Evolutionary conservation across 2,113 vertebrate genomes (phyloP).

Genomic region (Psittacara wagleri): DNA sequence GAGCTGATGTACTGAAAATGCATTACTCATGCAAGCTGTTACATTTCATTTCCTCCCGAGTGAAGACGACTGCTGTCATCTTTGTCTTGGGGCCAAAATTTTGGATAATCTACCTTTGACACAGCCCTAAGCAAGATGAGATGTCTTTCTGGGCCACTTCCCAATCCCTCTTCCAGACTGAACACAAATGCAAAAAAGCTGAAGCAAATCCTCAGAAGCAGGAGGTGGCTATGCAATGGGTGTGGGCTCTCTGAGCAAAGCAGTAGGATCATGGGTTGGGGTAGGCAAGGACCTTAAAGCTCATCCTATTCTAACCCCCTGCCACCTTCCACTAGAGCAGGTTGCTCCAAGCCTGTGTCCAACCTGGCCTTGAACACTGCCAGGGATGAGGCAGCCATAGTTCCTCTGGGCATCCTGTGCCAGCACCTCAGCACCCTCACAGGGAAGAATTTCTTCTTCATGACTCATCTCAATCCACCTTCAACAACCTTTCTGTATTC

Average conservation of each 20-base stretch:
- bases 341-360: neutral
- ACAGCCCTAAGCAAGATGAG: neutral
- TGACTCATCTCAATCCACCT: neutral
- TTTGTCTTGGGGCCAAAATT: conserved; percentile 3
- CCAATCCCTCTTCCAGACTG: neutral
- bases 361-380: neutral
- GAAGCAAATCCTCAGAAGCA: neutral
- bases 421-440: neutral
- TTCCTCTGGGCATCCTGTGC: neutral
- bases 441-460: neutral
- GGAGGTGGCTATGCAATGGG: neutral
- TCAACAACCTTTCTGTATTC: neutral
- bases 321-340: neutral
- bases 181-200: neutral
- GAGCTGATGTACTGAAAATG: conserved; percentile 37
- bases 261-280: neutral
- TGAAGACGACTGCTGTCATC: neutral
- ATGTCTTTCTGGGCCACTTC: neutral
- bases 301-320: neutral
- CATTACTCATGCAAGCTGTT: conserved; percentile 41
- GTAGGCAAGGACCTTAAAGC: neutral
- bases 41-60: conserved; percentile 48
- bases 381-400: neutral
- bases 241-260: neutral
- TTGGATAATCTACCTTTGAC: conserved; percentile 34